Evolutionary conservation across 35 echinoderm and acorn worm genomes (phyloP).

Genomic region (Hemicentrotus pulcherrimus): DNA sequence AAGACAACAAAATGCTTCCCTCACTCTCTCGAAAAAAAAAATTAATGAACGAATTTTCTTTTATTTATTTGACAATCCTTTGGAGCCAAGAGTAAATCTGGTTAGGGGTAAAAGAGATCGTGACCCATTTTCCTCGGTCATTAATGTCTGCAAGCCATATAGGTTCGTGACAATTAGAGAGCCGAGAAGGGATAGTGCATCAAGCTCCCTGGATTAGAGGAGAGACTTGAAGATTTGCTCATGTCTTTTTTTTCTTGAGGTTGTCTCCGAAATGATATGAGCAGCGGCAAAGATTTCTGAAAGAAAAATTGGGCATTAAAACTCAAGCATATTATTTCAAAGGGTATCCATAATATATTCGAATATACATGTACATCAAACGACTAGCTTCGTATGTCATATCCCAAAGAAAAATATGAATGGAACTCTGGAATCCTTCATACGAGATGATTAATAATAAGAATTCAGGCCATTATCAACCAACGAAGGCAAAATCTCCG

Average conservation of each 20-base stretch:
- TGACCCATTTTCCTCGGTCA: not conserved
- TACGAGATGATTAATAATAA: too few relatives aligned
- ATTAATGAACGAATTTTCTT: not conserved
- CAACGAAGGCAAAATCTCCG: too few relatives aligned
- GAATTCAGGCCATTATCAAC: too few relatives aligned
- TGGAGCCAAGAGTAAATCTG: not conserved
- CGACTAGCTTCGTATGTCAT: too few relatives aligned
- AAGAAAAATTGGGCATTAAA: too few relatives aligned
- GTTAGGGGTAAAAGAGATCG: not conserved
- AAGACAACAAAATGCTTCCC: not conserved
- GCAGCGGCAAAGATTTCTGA: too few relatives aligned
- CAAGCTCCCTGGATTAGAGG: not conserved
- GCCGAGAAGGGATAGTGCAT: not conserved
- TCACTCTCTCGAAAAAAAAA: not conserved
- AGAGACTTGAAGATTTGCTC: not conserved
- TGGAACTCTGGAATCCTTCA: too few relatives aligned
- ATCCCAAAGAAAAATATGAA: too few relatives aligned
- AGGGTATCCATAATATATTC: too few relatives aligned
- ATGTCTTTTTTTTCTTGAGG: not conserved
- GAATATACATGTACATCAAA: too few relatives aligned
- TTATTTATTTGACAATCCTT: not conserved
- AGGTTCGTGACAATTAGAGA: not conserved
- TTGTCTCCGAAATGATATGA: not conserved
- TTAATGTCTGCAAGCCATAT: not conserved
- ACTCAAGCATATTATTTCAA: too few relatives aligned